A percentile compares a stretch with the other conserved stretches of the same genome.
Evolutionary conservation across 2,113 vertebrate genomes (phyloP).

Genomic region (Lepus americanus): DNA sequence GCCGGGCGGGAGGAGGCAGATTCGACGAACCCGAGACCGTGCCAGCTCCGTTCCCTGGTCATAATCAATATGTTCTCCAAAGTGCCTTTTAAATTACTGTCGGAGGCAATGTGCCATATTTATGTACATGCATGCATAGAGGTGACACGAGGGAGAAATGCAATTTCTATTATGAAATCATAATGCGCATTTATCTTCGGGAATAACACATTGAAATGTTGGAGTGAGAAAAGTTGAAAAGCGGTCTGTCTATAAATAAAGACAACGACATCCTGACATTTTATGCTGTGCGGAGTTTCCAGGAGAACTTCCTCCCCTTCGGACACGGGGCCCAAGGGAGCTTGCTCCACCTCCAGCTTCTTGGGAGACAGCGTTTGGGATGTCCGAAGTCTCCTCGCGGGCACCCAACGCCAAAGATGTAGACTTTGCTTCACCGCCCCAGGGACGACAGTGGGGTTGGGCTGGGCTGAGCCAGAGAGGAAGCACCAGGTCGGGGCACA

Average conservation of each 20-base stretch:
- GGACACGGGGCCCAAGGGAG: constrained; percentile 66
- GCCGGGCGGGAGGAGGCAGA: neutral
- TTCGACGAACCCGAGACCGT: constrained; percentile 34
- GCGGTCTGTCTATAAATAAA: constrained; percentile 84
- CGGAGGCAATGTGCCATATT: constrained; percentile 80
- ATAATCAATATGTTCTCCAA: constrained; percentile 83
- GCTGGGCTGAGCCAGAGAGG: accelerated
- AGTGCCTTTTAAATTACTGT: constrained; percentile 86
- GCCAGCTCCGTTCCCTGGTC: constrained; percentile 71
- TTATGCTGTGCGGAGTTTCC: constrained; percentile 25
- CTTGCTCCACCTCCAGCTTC: constrained; percentile 60
- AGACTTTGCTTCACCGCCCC: neutral
- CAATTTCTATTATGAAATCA: constrained; percentile 85
- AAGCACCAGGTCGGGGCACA: neutral
- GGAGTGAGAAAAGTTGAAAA: constrained; percentile 82
- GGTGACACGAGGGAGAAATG: constrained; percentile 83
- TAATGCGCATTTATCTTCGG: constrained; percentile 86
- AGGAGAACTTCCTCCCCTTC: constrained; percentile 43
- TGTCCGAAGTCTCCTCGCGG: neutral
- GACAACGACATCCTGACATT: constrained; percentile 80
- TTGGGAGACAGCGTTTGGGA: constrained; percentile 1
- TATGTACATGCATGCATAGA: constrained; percentile 83
- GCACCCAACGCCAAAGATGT: neutral
- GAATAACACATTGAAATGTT: constrained; percentile 80
- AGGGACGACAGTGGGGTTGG: neutral